Evolutionary conservation across 2,797 vertebrate genomes (phyloP), one percentile per base, ranked within the genome.

Genomic region (Decapterus maruadsi): DNA sequence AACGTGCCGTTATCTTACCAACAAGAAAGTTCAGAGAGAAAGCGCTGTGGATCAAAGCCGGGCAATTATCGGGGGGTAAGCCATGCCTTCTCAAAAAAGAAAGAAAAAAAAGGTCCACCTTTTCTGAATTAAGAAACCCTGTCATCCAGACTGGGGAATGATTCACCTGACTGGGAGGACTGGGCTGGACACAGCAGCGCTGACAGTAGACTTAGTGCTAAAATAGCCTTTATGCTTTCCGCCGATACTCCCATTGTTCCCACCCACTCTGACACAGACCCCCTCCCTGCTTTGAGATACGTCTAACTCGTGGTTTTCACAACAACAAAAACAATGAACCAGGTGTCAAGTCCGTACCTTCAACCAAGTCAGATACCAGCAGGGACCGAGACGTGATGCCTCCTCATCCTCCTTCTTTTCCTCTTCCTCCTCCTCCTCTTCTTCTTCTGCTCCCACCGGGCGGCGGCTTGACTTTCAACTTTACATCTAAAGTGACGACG

Each of bases 191-290:
- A 60, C 70, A 77, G 63, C 70, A 66, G 77, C 69, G 56, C 73
- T 66, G 70, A 45, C 58, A 31, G 55, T 4, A 68, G 63, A 88
- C 83, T 85, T 80, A 61, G 65, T 40, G 50, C 78, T 62, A 72
- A 64, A 74, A 73, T 0, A 19, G 62, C 72, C 26, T 46, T 70
- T 70, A 73, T 71, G 87, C 81, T 85, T 66, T 80, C 45, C 19
- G 74, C 74, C 70, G 75, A 87, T 71, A 70, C 69, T 82, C 81
- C 86, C 78, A 82, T 90, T 89, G 90, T 90, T 88, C 86, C 89
- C 90, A 78, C 90, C 85, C 89, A 84, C 83, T 82, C 66, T 29
- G 22, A 45, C 71, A 59, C 79, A 2, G 60, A 62, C 79, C 72
- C 46, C 78, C 84, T 79, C 83, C 82, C 84, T 31, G 57, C 72